A percentile compares a stretch with the other conserved stretches of the same genome.
These are phyloP conservation scores for Romanomermis culicivorax DNA, from an alignment of 2,888 invertebrate genomes.

Conservation along the genomic window DNA sequence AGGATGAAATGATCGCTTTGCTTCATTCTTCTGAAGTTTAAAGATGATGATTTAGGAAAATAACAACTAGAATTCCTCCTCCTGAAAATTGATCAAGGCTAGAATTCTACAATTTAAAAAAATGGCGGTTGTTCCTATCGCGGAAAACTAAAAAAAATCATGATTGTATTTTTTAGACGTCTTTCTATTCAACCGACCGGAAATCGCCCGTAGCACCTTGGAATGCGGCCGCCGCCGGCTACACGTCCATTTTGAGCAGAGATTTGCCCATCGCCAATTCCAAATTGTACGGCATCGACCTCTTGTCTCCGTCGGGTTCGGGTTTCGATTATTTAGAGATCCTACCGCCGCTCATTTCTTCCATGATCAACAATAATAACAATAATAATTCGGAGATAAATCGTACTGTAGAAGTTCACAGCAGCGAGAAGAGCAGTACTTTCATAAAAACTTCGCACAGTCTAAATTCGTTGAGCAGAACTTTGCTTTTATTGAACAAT, in stretches of 20 bases:
- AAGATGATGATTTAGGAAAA: too few relatives aligned
- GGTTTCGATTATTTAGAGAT: neutral
- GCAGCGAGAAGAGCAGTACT: neutral
- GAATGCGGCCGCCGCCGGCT: neutral
- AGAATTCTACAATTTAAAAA: too few relatives aligned
- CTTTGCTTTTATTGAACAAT: neutral
- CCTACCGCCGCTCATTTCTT: neutral
- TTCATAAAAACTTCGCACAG: neutral
- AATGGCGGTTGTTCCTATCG: too few relatives aligned
- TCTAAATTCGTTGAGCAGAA: neutral
- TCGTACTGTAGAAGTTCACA: neutral
- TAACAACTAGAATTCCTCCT: too few relatives aligned
- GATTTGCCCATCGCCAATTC: neutral
- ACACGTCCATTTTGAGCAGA: neutral
- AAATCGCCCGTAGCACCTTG: too few relatives aligned
- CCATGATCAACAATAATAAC: neutral
- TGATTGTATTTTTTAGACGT: conserved; percentile 2
- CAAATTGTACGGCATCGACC: neutral
- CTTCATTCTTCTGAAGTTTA: too few relatives aligned
- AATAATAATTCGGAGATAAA: neutral
- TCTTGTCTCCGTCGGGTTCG: neutral
- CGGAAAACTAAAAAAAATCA: too few relatives aligned
- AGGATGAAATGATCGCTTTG: too few relatives aligned
- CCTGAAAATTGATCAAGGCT: too few relatives aligned
- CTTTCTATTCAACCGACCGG: neutral